Evolutionary conservation across 2,113 vertebrate genomes (phyloP), one percentile per base, ranked within the genome.

Genomic region (Sebastes schlegelii): DNA sequence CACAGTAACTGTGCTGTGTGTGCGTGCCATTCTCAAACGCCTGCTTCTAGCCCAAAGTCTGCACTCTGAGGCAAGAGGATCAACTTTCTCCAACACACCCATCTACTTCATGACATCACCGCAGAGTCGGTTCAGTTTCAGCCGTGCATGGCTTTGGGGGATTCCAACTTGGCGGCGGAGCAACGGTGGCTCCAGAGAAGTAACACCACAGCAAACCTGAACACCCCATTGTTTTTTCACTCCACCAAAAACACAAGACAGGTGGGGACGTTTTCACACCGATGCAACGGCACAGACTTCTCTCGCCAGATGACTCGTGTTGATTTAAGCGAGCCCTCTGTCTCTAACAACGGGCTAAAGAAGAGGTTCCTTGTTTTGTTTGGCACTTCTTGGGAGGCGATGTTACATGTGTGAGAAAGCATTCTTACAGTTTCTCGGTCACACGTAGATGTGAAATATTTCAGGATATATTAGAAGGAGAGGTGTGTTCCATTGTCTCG

Each of bases 61-160:
- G 55, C 54, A 54, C 88, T 88, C 51, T 72, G 69, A 86, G 88
- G 91, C 88, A 70, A 46, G 74, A 78, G 91, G 91, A 93, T 94
- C 91, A 70, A 2, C 68, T 93, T 93, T 90, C 93, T 74, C 74
- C 83, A 80, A 79, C 84, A 86, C 77, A 88, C 82, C 84, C 89
- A 87, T 89, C 66, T 62, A 74, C 89, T 88, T 84, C 66, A 87
- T 90, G 86, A 91, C 91, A 88, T 91, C 91, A 91, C 70, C 55
- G 21, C 72, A 63, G 81, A 91, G 68, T 67, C 61, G 90, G 82
- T 75, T 92, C 62, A 8, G 49, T 91, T 92, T 90, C 92, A 94
- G 81, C 79, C 58, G 21, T 42, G 58, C 74, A 54, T 64, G 76
- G 81, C 80, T 87, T 34, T 65, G 82, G 89, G 91, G 90, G 89